Percentiles rank a stretch among this genome's conserved stretches.
phyloP scores from a whole-genome alignment of 2,113 vertebrate species.

The Cryptomyrus ogoouensis region DNA sequence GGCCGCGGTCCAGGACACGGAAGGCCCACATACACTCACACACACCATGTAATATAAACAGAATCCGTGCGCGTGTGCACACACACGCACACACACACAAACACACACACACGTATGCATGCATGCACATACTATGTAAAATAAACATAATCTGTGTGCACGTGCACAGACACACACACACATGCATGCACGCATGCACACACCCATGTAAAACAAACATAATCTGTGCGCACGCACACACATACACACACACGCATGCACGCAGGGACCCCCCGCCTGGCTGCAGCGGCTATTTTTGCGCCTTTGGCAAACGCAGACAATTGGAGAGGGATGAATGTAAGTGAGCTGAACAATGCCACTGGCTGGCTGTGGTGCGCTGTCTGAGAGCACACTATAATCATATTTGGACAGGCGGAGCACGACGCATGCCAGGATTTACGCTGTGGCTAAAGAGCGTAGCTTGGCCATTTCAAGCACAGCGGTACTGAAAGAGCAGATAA shows the following conservation, averaged over 20 bases:
- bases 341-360: constrained; percentile 64
- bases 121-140: neutral
- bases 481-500: constrained; percentile 72
- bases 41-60: neutral
- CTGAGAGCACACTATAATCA: constrained; percentile 66
- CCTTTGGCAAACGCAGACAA: constrained; percentile 57
- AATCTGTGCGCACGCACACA: neutral
- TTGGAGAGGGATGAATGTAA: constrained; percentile 65
- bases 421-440: constrained; percentile 67
- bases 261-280: constrained; percentile 8
- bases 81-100: neutral
- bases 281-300: constrained; percentile 54
- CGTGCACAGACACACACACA: constrained; percentile 4
- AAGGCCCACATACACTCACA: neutral
- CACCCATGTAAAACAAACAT: neutral
- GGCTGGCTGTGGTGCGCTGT: constrained; percentile 61
- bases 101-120: constrained; percentile 9
- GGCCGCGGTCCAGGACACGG: neutral
- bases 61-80: neutral
- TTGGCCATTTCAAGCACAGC: constrained; percentile 69
- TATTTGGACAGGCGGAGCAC: constrained; percentile 68
- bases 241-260: neutral
- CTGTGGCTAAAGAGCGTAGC: constrained; percentile 67
- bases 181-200: constrained; percentile 3
- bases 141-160: neutral